These are phyloP conservation scores for Microdon myrmicae DNA, from an alignment of 2,888 invertebrate species.

Conservation along the genomic window DNA sequence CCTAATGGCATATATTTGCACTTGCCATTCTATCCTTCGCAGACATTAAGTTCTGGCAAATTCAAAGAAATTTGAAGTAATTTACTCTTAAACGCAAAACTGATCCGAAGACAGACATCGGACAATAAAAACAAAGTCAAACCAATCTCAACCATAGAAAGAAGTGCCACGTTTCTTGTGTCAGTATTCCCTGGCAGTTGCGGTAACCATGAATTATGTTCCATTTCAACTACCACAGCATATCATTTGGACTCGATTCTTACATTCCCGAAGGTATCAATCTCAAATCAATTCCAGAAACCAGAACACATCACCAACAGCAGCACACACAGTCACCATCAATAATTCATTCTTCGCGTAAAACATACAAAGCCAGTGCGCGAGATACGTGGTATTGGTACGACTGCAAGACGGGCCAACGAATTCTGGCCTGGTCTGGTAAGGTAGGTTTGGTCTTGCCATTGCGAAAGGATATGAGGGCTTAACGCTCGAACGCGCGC, in stretches of 20 bases:
- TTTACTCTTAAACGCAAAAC: conserved; percentile 25
- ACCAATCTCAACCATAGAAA: neutral
- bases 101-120: conserved; percentile 1
- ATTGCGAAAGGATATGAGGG: conserved; percentile 13
- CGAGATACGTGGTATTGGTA: conserved; percentile 42
- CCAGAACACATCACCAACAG: conserved; percentile 38
- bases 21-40: neutral
- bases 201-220: conserved; percentile 50
- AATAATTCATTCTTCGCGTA: conserved; percentile 50
- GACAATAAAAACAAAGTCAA: neutral
- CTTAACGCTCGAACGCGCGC: conserved; percentile 11
- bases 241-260: conserved; percentile 45
- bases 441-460: neutral
- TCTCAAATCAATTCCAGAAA: conserved; percentile 52
- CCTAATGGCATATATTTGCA: conserved; percentile 42
- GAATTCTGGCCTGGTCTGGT: conserved; percentile 25
- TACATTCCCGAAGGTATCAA: conserved; percentile 51
- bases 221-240: conserved; percentile 42
- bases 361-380: conserved; percentile 50
- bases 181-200: conserved; percentile 4
- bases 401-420: too few species aligned
- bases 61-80: conserved; percentile 40
- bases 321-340: conserved; percentile 32
- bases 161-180: neutral
- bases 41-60: conserved; percentile 4